Evolutionary conservation across 1,140 invertebrate genomes (phyloP), one percentile per base, ranked within the genome.

Genomic region (Drosophila prosaltans): DNA sequence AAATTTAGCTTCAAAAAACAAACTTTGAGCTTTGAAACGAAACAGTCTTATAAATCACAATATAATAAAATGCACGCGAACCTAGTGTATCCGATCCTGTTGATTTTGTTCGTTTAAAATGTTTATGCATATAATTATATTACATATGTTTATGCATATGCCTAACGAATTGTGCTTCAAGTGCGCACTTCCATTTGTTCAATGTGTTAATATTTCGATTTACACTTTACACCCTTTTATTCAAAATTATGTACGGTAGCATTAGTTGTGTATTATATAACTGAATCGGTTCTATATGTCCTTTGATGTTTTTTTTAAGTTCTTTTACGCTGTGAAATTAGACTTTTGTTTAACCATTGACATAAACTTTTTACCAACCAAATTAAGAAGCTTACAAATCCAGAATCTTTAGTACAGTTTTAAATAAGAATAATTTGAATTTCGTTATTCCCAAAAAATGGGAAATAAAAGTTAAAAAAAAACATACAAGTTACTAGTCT

Each of bases 121-220:
- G 55, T 45, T 57, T 51, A 60, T 28, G 54, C 66, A 71, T 60
- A 45, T 45, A 16, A 16, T 16, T 45, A 45, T 45, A 21, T 30
- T 30, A 30, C 4, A 30, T 30, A 30, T 30, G 28, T 30, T 16
- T 16, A 16, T 16, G 16, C 39, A 28, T 36, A 36, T 41, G 48
- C 41, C 28, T 41, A 43, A 26, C 26, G 5, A 61, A 69, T 40
- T 26, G 39, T 63, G 41, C 72, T 75, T 24, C 72, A 68, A 76
- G 72, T 78, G 72, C 67, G 67, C 74, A 36, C 75, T 70, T 80
- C 64, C 63, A 71, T 59, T 66, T 24, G 41, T 64, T 48, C 55
- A 68, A 63, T 62, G 41, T 77, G 67, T 70, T 78, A 39, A 70
- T 48, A 72, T 59, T 45, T 41, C 65, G 45, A 66, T 54, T 64